Evolutionary conservation across 37 sponge, comb jelly and placozoan species (phyloP).

Genomic region (Amphimedon queenslandica): DNA sequence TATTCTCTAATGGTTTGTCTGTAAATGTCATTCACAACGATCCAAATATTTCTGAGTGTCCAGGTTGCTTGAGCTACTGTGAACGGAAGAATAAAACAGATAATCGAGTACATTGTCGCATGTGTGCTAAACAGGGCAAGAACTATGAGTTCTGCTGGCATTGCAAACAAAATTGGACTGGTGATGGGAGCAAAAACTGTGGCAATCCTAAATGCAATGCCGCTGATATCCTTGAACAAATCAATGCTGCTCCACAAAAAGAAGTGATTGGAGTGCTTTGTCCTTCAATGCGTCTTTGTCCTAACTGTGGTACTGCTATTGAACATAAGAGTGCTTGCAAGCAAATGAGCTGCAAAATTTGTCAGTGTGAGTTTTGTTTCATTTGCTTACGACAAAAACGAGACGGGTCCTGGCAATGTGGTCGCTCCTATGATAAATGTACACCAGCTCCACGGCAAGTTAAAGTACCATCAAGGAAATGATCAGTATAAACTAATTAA

Average conservation of each 20-base stretch:
- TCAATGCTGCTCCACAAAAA: slow-evolving; percentile 28
- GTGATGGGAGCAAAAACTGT: slow-evolving; percentile 13
- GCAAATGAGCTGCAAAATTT: slow-evolving; percentile 46
- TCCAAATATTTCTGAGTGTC: slow-evolving; percentile 33
- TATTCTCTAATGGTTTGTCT: slow-evolving; percentile 11
- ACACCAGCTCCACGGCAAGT: slow-evolving; percentile 35
- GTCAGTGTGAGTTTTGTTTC: slow-evolving; percentile 44
- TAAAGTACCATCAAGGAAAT: slow-evolving; percentile 26
- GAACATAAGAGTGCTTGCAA: slow-evolving; percentile 50
- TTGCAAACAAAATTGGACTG: slow-evolving; percentile 40
- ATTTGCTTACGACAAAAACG: slow-evolving; percentile 25
- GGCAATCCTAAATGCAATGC: slow-evolving; percentile 39
- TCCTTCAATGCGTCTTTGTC: slow-evolving; percentile 49
- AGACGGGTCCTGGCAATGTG: slow-evolving; percentile 39
- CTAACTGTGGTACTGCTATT: slow-evolving; percentile 39
- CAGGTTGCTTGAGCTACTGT: slow-evolving; percentile 36
- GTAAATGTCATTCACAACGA: slow-evolving; percentile 25
- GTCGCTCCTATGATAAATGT: slow-evolving; percentile 31
- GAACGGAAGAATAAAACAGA: slow-evolving; percentile 22
- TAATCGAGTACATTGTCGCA: slow-evolving; percentile 18
- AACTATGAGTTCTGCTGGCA: slow-evolving; percentile 30
- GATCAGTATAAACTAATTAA: too few species aligned
- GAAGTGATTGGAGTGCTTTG: slow-evolving; percentile 21
- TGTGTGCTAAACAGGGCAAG: slow-evolving; percentile 22
- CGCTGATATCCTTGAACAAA: slow-evolving; percentile 8